A percentile compares a stretch with the other conserved stretches of the same genome.
These are phyloP conservation scores for Nymphalis polychloros DNA, from an alignment of 2,888 invertebrate species.

Conservation along the genomic window DNA sequence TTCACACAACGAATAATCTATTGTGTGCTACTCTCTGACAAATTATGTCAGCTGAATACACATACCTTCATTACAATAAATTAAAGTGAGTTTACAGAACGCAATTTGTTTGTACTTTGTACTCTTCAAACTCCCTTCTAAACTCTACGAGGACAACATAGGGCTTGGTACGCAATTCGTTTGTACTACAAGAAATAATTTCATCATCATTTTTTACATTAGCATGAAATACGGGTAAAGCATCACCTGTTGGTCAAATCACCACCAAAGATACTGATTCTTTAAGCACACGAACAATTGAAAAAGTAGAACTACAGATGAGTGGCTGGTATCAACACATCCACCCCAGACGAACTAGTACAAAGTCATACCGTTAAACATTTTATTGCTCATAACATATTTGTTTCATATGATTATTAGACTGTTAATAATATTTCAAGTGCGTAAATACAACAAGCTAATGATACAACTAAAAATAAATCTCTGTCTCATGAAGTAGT, in stretches of 20 bases:
- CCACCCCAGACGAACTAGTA: too few relatives aligned
- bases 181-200: too few relatives aligned
- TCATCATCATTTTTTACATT: too few relatives aligned
- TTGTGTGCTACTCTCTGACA: slow-evolving; percentile 64
- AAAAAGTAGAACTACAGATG: neutral
- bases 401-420: neutral
- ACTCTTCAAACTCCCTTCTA: neutral
- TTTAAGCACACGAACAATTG: too few relatives aligned
- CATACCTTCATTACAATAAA: slow-evolving; percentile 35
- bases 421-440: slow-evolving; percentile 5
- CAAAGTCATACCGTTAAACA: too few relatives aligned
- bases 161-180: neutral
- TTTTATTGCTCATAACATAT: neutral
- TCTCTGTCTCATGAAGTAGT: slow-evolving; percentile 29
- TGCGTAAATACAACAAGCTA: slow-evolving; percentile 5
- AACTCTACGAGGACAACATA: too few relatives aligned
- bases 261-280: too few relatives aligned
- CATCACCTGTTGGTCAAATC: too few relatives aligned
- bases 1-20: slow-evolving; percentile 59
- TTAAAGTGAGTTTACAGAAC: neutral
- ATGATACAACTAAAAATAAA: slow-evolving; percentile 16
- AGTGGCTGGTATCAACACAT: neutral
- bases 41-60: slow-evolving; percentile 53
- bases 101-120: neutral
- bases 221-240: too few relatives aligned